Evolutionary conservation across 2,797 vertebrate species (phyloP), one percentile per base, ranked within the genome.

Genomic region (Psittacula echo): DNA sequence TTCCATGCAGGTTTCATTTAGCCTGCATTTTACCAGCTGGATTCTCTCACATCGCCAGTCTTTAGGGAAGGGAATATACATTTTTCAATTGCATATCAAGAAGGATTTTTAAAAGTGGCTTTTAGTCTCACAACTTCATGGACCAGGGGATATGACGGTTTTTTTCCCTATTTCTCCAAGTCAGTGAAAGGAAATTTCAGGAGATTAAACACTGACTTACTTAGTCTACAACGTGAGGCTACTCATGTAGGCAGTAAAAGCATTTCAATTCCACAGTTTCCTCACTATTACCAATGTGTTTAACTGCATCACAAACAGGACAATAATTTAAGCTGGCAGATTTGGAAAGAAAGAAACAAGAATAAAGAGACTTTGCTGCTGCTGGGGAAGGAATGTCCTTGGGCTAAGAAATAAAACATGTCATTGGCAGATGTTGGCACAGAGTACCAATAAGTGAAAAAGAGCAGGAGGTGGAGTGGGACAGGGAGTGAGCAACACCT

Each of bases 301-400:
- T 85, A 88, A 71, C 76, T 79, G 64, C 54, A 79, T 73, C 80
- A 93, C 77, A 89, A 84, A 64, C 77, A 85, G 60, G 71, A 87
- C 86, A 90, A 90, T 84, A 47, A 41, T 82, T 90, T 48, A 88
- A 73, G 47, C 51, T 89, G 84, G 44, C 60, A 71, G 67, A 87
- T 84, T 86, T 95, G 62, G 50, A 29, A 67, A 15, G 44, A 51
- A 76, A 84, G 17, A n/a, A 10, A 24, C 20, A 48, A 85, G 20
- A 60, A n/a, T 62, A 80, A 89, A 80, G 56, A 75, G 45, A 75
- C 24, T 65, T 83, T 66, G 44, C 62, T 87, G 61, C 87, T 91
- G 34, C 70, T 81, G 71, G 41, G 87, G 39, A 78, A 84, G 68
- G 39, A 88, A 87, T 60, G 47, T 71, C 74, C 50, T 90, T 60